Percentiles rank a stretch among this genome's conserved stretches.
Conservation (phyloP, 2,113 vertebrate species). For the Baryphthengus martii region DNA sequence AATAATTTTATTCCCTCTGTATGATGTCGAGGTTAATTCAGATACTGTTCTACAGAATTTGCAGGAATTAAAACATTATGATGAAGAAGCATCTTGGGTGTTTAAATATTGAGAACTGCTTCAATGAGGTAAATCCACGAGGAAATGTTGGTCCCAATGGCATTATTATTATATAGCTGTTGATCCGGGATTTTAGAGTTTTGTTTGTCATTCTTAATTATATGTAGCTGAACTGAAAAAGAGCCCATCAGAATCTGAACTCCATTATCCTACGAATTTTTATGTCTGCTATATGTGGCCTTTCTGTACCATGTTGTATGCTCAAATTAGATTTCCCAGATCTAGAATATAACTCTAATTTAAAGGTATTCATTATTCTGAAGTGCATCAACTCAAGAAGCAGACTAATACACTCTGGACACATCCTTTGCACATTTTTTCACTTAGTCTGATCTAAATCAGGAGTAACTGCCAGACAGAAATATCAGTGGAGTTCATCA, state of each 20-base stretch:
- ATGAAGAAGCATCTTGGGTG: neutral
- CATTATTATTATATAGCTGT: neutral
- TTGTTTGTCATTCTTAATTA: neutral
- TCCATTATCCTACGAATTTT: neutral
- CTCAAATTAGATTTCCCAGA: neutral
- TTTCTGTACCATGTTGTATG: neutral
- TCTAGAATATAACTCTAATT: neutral
- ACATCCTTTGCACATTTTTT: neutral
- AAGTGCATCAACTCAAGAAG: neutral
- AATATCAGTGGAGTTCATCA: neutral
- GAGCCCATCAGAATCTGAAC: neutral
- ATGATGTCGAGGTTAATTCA: neutral
- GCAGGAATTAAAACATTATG: neutral
- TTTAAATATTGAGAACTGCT: neutral
- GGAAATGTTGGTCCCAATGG: neutral
- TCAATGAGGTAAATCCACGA: neutral
- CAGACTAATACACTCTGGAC: neutral
- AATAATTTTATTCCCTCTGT: neutral
- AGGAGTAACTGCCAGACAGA: neutral
- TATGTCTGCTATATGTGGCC: neutral
- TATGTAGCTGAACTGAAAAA: neutral
- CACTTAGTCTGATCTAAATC: neutral
- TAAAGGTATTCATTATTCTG: neutral
- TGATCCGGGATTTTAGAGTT: fast-evolving
- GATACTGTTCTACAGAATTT: neutral